Evolutionary conservation across 2,888 invertebrate species (phyloP).

Genomic region (Brachyptera risi): DNA sequence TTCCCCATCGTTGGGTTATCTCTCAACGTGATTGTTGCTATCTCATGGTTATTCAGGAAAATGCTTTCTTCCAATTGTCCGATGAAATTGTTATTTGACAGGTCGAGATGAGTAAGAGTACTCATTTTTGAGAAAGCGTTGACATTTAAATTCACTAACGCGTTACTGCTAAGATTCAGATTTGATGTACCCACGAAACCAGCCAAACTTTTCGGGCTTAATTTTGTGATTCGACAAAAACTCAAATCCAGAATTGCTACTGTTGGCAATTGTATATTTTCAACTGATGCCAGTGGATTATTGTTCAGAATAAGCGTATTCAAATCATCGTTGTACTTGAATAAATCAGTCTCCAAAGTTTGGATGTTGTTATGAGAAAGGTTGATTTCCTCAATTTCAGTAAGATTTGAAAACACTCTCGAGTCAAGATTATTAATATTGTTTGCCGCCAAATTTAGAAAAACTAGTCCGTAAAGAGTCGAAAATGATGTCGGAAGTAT

Average conservation of each 20-base stretch:
- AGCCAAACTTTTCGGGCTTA: constrained; percentile 33
- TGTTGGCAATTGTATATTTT: neutral
- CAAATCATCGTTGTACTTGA: neutral
- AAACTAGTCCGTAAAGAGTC: neutral
- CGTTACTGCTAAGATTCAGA: constrained; percentile 65
- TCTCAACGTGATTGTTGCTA: constrained; percentile 58
- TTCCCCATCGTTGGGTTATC: constrained; percentile 12
- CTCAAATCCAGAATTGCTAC: constrained; percentile 8
- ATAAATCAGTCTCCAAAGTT: neutral
- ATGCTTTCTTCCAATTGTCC: constrained; percentile 62
- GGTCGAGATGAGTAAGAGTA: constrained; percentile 64
- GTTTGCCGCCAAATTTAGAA: neutral
- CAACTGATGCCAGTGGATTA: constrained; percentile 17
- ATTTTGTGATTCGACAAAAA: neutral
- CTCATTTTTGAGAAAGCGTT: constrained; percentile 64
- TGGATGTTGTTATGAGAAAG: neutral
- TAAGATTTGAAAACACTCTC: neutral
- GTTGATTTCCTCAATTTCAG: neutral
- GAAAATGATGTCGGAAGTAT: neutral
- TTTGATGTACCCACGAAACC: constrained; percentile 59
- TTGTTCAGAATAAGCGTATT: neutral
- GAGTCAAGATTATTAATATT: neutral
- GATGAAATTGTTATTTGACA: constrained; percentile 66
- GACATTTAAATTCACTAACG: constrained; percentile 62
- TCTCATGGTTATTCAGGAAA: constrained; percentile 63